Base-by-base conservation (phyloP, 2,888 invertebrate species). In the Tetranychus piercei region DNA sequence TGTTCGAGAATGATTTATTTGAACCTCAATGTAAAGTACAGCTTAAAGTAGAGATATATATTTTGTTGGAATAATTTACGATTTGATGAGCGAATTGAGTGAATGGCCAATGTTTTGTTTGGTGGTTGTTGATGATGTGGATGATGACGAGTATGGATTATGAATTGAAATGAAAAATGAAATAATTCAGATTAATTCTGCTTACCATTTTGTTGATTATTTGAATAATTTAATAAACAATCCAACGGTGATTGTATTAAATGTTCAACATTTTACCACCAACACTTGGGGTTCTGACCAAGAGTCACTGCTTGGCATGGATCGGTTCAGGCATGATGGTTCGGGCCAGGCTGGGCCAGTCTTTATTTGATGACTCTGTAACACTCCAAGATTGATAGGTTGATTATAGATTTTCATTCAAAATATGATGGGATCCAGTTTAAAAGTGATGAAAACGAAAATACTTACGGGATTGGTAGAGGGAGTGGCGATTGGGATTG, bases 301-400 rank as follows among this genome's bases (percentile, higher is more conserved):
- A 23, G 69, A 23, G 20, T 69, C 69, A 22, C 22, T 23, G 11
- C 20, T 69, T 22, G 69, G 69, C 69, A 69, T 69, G n/a, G 69
- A 23, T 5, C n/a, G 20, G 22, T 11, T 20, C 69, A 20, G 69
- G 22, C 69, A 69, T 23, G 34, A 20, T n/a, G 69, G 69, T 23
- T 23, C 69, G 6, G 69, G 69, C 9, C 20, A 20, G 9, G 69
- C 22, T 20, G n/a, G 20, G 20, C 22, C 69, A 22, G 69, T 69
- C 69, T 69, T 69, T 9, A n/a, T n/a, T 69, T 69, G 22, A 69
- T 69, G 9, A 69, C 69, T 69, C 69, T 69, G 69, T 20, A 66
- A 18, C 6, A 66, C n/a, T n/a, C n/a, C 4, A 7, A 20, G 20
- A 66, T n/a, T 7, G 20, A 66, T 9, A 7, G 20, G 2, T 8